Evolutionary conservation across 1,140 invertebrate genomes (phyloP), one percentile per base, ranked within the genome.

Genomic region (Pogonomyrmex barbatus): DNA sequence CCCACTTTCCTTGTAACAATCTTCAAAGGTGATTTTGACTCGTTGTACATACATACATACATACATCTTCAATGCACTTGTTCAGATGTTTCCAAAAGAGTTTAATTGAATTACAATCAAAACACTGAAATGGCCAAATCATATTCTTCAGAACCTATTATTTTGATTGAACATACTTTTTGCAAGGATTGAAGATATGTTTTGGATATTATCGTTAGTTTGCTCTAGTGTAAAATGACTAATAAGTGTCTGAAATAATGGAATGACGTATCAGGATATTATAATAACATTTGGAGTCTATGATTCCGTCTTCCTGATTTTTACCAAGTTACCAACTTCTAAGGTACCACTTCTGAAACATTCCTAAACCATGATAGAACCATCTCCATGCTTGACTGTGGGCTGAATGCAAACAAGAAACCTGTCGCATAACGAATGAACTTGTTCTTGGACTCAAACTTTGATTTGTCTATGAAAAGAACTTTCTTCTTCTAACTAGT

Each of bases 151-250:
- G 14, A 88, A 77, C 30, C 68, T 86, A 4, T 89, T 89, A 60
- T 60, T 90, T 85, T 12, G 68, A 36, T 14, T 87, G 30, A 63
- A 90, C 73, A 86, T 89, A 93, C 70, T 88, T 81, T 91, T 76
- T 62, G 70, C 85, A 91, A 30, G 86, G 87, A 65, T 65, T 85
- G 1, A 78, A 62, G 0, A 85, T 92, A 65, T 94, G 92, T 85
- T 94, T 94, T 0, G 92, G 92, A 76, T n/a, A n/a, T n/a, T n/a
- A n/a, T 94, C 93, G 47, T 93, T 94, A 78, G 94, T 91, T 62
- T 94, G 88, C 77, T 93, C 91, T 68, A 94, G 93, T 33, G 87
- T 79, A 17, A 91, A 91, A 17, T 67, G 12, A 4, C 85, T 87
- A 45, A 89, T 90, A 17, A 85, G 75, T 75, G 17, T 85, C 91